phyloP scores from a whole-genome alignment of 2,113 vertebrate genomes.

The Phyllostomus discolor region DNA sequence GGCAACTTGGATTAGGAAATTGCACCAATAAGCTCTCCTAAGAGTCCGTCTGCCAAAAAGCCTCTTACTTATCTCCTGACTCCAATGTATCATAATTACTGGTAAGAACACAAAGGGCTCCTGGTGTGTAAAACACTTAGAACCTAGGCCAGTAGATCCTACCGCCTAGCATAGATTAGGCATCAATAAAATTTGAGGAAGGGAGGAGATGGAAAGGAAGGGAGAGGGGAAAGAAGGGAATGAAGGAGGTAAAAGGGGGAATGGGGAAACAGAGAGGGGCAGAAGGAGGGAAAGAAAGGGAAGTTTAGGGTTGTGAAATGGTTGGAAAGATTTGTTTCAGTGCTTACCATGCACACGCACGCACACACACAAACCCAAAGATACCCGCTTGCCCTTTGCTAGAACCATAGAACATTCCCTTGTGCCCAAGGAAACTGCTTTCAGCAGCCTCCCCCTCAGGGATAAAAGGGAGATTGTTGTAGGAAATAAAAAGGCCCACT shows the following conservation, averaged over 20 bases:
- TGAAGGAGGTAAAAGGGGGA: not conserved
- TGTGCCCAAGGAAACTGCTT: not conserved
- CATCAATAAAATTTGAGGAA: not conserved
- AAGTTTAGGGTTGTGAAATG: not conserved
- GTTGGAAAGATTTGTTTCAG: not conserved
- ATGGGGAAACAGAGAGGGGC: fast-evolving
- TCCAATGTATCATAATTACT: not conserved
- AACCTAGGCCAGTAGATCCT: not conserved
- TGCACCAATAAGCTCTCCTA: not conserved
- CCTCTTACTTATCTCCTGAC: not conserved
- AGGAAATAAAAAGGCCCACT: not conserved
- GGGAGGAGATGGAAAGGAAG: not conserved
- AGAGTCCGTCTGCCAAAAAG: not conserved
- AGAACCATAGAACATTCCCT: not conserved
- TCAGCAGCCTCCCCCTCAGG: not conserved
- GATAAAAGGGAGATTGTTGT: not conserved
- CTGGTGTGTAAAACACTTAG: not conserved
- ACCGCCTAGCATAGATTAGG: not conserved
- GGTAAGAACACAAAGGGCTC: not conserved
- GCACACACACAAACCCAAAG: too few relatives aligned
- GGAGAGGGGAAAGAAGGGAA: too few relatives aligned
- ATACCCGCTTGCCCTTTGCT: not conserved
- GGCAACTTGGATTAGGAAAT: constrained; percentile 6
- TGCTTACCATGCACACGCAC: too few relatives aligned
- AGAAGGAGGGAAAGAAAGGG: not conserved